Percentiles rank a stretch among this genome's conserved stretches.
Evolutionary conservation across 2,888 invertebrate species (phyloP).

Genomic region (Sinodicranocentrus sp.): DNA sequence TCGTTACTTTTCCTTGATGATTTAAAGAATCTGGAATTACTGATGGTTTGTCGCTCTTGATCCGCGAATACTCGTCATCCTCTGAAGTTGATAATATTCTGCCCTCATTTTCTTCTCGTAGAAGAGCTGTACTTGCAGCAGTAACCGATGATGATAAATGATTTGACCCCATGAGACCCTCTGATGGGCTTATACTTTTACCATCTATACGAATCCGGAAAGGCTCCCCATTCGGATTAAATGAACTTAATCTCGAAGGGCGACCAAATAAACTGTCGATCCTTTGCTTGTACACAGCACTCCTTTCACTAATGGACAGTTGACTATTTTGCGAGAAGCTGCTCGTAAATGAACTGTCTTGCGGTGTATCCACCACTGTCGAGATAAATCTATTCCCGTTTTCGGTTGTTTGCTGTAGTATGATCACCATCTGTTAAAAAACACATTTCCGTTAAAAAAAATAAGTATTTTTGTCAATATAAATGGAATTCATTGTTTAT

Average conservation of each 20-base stretch:
- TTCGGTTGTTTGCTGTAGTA: slow-evolving; percentile 76
- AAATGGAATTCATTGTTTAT: no score
- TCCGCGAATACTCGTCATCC: slow-evolving; percentile 67
- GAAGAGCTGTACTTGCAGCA: slow-evolving; percentile 19
- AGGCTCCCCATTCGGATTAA: slow-evolving; percentile 69
- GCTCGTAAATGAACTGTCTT: slow-evolving; percentile 69
- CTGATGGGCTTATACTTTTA: slow-evolving; percentile 35
- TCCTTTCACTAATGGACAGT: slow-evolving; percentile 76
- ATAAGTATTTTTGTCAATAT: no score
- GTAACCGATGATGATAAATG: not conserved
- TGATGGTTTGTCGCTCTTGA: slow-evolving; percentile 66
- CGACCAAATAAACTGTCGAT: slow-evolving; percentile 90
- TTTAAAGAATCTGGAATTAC: slow-evolving; percentile 75
- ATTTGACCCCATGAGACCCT: slow-evolving; percentile 38
- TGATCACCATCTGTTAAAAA: slow-evolving; percentile 76
- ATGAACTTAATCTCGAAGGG: slow-evolving; percentile 55
- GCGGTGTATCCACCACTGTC: slow-evolving; percentile 74
- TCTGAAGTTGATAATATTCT: slow-evolving; percentile 37
- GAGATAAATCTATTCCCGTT: slow-evolving; percentile 76
- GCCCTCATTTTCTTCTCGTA: slow-evolving; percentile 59
- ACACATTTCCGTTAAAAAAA: slow-evolving; percentile 8
- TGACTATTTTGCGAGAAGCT: slow-evolving; percentile 71
- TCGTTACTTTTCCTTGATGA: not conserved
- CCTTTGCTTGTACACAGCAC: slow-evolving; percentile 86
- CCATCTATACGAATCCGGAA: slow-evolving; percentile 72